Base-by-base conservation (phyloP, 2,888 invertebrate species). In the Hemistola chrysoprasaria region DNA sequence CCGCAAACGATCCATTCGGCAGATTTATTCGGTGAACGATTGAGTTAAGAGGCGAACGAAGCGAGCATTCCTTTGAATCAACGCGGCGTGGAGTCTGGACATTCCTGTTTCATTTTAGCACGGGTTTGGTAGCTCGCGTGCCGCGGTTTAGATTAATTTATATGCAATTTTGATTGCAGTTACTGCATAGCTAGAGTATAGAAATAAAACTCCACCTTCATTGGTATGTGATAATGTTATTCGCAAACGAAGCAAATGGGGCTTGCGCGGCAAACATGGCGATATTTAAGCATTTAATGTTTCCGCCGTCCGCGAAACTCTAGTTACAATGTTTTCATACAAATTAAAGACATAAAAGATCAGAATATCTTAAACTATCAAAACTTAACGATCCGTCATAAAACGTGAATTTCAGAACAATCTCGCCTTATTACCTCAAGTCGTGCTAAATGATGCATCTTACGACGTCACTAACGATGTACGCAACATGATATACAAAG, bases 21-120 rank as follows among this genome's bases (percentile, higher is more conserved):
- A 57, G 64, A 71, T 71, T 71, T 68, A 71, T 66, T 64, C 61
- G 10, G 61, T 61, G 56, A 59, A 61, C 57, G 48, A 16, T 16
- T 52, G 44, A 54, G 40, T 56, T 55, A 59, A 57, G 59, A 53
- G 42, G 48, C 53, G 54, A 61, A 56, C 57, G 56, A 51, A 41
- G 51, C 10, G 9, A 24, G 29, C 37, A 43, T 43, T 37, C 59
- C 46, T 47, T 57, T 58, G 57, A 59, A 64, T 55, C 52, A 49
- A 46, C 11, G 34, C 47, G 48, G 52, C 59, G 59, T 56, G 47
- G 47, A 35, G 43, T 53, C 48, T 40, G 48, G 45, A 38, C 31
- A 47, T 47, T 45, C 43, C 46, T 53, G 50, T 60, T 52, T 57
- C 53, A 50, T 56, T 53, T 51, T 37, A 33, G 33, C 11, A 8